phyloP scores from a whole-genome alignment of 2,113 vertebrate species.

The Antennarius striatus region DNA sequence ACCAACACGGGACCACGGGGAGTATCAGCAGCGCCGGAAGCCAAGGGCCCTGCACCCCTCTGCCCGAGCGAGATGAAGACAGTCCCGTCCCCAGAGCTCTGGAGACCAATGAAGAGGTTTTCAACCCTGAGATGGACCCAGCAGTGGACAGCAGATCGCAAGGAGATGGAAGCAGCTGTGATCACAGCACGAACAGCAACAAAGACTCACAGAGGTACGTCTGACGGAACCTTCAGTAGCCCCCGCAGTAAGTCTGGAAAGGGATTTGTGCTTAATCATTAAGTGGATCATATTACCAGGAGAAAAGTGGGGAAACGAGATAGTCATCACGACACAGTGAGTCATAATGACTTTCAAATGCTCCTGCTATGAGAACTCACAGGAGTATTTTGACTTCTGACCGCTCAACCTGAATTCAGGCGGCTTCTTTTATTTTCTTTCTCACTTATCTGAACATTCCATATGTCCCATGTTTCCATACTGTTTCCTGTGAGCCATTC shows the following conservation, averaged over 20 bases:
- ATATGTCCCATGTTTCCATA: conserved; percentile 63
- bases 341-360: conserved; percentile 57
- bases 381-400: conserved; percentile 61
- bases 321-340: conserved; percentile 45
- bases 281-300: conserved; percentile 36
- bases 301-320: conserved; percentile 40
- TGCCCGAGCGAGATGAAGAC: conserved; percentile 60
- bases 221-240: conserved; percentile 8
- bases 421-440: conserved; percentile 57
- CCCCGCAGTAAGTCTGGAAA: conserved; percentile 21
- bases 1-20: conserved; percentile 54
- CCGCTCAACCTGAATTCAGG: conserved; percentile 24
- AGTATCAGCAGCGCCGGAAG: conserved; percentile 64
- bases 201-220: conserved; percentile 83
- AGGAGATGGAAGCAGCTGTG: conserved; percentile 65
- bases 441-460: conserved; percentile 67
- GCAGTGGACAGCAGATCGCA: conserved; percentile 57
- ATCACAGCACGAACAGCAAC: conserved; percentile 60
- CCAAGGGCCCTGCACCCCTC: conserved; percentile 65
- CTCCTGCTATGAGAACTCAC: conserved; percentile 38
- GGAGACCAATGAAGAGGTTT: conserved; percentile 52
- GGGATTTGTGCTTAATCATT: conserved; percentile 42
- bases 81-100: conserved; percentile 32
- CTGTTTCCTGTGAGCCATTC: conserved; percentile 51
- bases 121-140: conserved; percentile 59